Evolutionary conservation across 2,113 vertebrate species (phyloP).

Genomic region (Brachypodius melanocephalos): DNA sequence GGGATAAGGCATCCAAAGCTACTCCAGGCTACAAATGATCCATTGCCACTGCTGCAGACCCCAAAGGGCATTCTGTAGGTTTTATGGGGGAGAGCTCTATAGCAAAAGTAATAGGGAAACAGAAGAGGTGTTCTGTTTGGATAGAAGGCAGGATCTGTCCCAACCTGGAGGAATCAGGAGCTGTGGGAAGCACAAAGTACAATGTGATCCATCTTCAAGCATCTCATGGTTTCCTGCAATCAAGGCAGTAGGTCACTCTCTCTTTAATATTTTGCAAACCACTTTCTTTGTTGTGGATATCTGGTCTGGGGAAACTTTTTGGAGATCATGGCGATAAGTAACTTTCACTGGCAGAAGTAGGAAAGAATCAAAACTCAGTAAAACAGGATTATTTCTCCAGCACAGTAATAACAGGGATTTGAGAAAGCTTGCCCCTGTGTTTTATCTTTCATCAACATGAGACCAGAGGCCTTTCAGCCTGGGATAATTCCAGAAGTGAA

Average conservation of each 20-base stretch:
- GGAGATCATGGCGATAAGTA: background rate
- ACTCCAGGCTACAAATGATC: background rate
- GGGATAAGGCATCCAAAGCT: background rate
- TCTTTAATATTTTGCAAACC: background rate
- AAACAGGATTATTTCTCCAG: conserved; percentile 8
- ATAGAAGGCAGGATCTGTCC: background rate
- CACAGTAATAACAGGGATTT: conserved; percentile 1
- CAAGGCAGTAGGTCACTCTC: background rate
- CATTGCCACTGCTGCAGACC: background rate
- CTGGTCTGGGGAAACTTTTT: background rate
- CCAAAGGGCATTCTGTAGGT: background rate
- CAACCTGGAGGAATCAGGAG: background rate
- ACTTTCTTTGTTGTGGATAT: background rate
- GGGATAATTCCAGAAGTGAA: conserved; percentile 35
- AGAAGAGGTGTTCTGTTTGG: background rate
- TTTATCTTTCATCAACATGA: conserved; percentile 32
- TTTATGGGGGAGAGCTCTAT: fast-evolving
- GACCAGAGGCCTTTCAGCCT: background rate
- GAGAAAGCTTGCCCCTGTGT: background rate
- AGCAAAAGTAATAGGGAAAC: background rate
- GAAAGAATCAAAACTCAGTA: conserved; percentile 9
- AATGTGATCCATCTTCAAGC: background rate
- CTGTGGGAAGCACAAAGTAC: background rate
- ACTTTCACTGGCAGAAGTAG: background rate
- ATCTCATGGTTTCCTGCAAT: background rate